phyloP scores from a whole-genome alignment of 1,140 invertebrate genomes.

The Papilio glaucus region DNA sequence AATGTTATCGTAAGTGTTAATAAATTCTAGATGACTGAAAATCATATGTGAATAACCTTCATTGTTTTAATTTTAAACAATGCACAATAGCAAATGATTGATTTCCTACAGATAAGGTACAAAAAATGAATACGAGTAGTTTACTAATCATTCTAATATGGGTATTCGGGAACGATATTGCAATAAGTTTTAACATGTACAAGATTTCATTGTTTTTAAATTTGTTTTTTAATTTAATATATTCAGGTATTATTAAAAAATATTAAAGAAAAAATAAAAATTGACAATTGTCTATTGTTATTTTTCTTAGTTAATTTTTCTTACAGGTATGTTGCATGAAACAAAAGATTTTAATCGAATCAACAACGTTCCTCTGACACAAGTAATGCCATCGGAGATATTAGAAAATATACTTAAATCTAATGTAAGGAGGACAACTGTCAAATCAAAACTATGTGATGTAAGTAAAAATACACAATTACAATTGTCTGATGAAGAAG shows the following conservation, averaged over 20 bases:
- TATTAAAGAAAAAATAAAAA: too few relatives aligned
- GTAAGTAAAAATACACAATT: background rate
- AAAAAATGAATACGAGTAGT: background rate
- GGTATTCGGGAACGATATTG: background rate
- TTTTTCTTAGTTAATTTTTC: background rate
- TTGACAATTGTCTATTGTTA: background rate
- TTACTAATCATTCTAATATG: background rate
- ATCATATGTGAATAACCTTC: background rate
- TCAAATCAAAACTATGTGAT: background rate
- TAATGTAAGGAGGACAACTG: background rate
- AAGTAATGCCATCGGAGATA: background rate
- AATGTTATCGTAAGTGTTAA: background rate
- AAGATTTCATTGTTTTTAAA: background rate
- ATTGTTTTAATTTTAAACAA: constrained; percentile 17
- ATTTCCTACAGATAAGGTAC: constrained; percentile 4
- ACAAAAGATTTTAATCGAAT: background rate
- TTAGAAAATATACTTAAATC: constrained; percentile 11
- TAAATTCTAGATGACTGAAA: constrained; percentile 15
- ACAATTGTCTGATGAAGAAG: background rate
- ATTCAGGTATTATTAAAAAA: constrained; percentile 15
- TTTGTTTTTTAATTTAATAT: background rate
- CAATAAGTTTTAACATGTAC: background rate
- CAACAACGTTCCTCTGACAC: background rate
- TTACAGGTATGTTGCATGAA: background rate
- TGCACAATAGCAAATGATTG: background rate